Evolutionary conservation across 1,140 invertebrate species (phyloP).

Genomic region (Luehdorfia chinensis): DNA sequence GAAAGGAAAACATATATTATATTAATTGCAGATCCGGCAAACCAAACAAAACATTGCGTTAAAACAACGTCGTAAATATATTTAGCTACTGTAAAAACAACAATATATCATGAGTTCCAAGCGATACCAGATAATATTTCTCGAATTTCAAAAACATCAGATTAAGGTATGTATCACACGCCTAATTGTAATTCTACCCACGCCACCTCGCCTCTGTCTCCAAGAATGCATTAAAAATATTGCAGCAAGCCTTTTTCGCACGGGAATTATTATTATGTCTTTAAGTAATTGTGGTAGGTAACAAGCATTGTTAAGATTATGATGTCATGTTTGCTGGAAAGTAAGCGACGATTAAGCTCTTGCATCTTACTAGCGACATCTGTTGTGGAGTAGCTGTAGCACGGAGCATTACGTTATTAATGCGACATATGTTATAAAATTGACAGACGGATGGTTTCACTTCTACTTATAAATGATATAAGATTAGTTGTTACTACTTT

Average conservation of each 20-base stretch:
- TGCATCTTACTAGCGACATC: constrained; percentile 41
- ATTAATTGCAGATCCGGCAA: no score
- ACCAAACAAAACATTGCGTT: constrained; percentile 1
- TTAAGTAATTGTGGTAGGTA: constrained; percentile 50
- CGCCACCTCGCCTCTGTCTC: constrained; percentile 42
- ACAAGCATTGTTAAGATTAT: constrained; percentile 37
- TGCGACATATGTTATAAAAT: no score
- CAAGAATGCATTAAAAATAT: constrained; percentile 66
- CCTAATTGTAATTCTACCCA: constrained; percentile 61
- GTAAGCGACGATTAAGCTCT: neutral
- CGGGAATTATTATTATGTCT: constrained; percentile 47
- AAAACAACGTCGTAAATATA: constrained; percentile 9
- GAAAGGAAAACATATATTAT: no score
- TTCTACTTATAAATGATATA: no score
- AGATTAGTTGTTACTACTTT: no score
- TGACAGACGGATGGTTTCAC: no score
- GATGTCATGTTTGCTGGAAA: constrained; percentile 32
- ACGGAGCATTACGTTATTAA: no score
- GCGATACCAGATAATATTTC: constrained; percentile 23
- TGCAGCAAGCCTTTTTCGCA: constrained; percentile 56
- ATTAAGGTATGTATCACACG: constrained; percentile 40
- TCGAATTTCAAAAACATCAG: constrained; percentile 22
- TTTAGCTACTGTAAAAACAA: constrained; percentile 21
- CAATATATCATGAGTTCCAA: constrained; percentile 14
- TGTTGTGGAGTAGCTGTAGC: constrained; percentile 35